Percentiles rank a stretch among this genome's conserved stretches.
These are phyloP conservation scores for Apeira syringaria DNA, from an alignment of 2,888 invertebrate genomes.

Conservation along the genomic window DNA sequence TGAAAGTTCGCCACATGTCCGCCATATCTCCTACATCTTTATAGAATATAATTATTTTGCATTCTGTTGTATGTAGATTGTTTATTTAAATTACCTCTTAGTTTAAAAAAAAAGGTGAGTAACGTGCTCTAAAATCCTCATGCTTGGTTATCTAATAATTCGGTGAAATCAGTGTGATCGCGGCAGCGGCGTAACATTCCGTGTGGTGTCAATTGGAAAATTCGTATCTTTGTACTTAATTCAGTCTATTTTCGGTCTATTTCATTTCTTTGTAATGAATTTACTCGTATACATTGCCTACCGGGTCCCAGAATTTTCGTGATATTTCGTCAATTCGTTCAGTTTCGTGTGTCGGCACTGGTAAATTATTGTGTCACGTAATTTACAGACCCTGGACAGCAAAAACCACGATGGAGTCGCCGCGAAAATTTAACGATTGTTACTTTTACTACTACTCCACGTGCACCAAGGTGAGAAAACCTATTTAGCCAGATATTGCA, in stretches of 20 bases:
- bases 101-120: slow-evolving; percentile 70
- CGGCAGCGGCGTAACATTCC: slow-evolving; percentile 66
- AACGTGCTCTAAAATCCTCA: slow-evolving; percentile 40
- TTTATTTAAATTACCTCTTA: slow-evolving; percentile 75
- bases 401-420: slow-evolving; percentile 85
- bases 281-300: slow-evolving; percentile 1
- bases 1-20: slow-evolving; percentile 80
- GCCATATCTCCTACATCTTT: slow-evolving; percentile 78
- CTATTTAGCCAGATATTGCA: slow-evolving; percentile 29
- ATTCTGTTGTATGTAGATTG: slow-evolving; percentile 64
- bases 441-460: slow-evolving; percentile 95
- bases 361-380: slow-evolving; percentile 32
- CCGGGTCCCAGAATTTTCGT: slow-evolving; percentile 3
- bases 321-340: slow-evolving; percentile 29
- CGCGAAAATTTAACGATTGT: slow-evolving; percentile 92
- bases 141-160: slow-evolving; percentile 41
- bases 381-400: slow-evolving; percentile 69
- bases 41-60: slow-evolving; percentile 77
- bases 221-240: slow-evolving; percentile 50
- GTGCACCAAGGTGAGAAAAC: slow-evolving; percentile 89
- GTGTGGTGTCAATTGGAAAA: slow-evolving; percentile 72
- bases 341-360: slow-evolving; percentile 30
- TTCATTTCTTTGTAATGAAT: slow-evolving; percentile 3
- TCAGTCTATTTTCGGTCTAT: slow-evolving; percentile 36
- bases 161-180: slow-evolving; percentile 62